Conservation (phyloP, 2,113 vertebrate species). For the Myotis yumanensis region DNA sequence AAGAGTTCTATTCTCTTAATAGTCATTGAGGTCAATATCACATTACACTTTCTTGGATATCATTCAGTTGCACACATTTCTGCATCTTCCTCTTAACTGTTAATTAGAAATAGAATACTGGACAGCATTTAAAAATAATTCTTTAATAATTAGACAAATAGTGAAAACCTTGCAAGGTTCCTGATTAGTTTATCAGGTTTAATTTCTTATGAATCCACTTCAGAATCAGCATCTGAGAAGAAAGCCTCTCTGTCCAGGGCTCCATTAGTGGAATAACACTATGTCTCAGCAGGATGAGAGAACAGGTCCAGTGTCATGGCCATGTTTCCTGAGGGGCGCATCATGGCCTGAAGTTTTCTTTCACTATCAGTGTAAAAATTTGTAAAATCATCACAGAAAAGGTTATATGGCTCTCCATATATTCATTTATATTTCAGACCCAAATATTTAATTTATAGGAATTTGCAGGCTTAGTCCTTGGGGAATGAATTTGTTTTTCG, state of each 20-base stretch:
- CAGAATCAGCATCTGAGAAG: conserved; percentile 15
- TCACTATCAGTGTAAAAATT: not conserved
- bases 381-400: not conserved
- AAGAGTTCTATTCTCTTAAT: not conserved
- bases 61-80: not conserved
- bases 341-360: not conserved
- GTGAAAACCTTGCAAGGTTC: not conserved
- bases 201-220: not conserved
- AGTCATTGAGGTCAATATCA: not conserved
- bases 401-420: not conserved
- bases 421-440: not conserved
- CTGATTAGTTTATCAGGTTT: not conserved
- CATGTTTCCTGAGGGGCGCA: not conserved
- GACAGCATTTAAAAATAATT: not conserved
- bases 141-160: conserved; percentile 32
- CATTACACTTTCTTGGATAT: not conserved
- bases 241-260: not conserved
- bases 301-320: not conserved
- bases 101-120: not conserved
- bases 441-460: not conserved
- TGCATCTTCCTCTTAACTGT: not conserved
- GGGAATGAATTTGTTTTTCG: not conserved
- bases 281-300: not conserved
- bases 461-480: not conserved
- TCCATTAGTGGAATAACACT: not conserved